These are phyloP conservation scores for Eubasilissa splendida DNA, from an alignment of 2,888 invertebrate genomes.

Conservation along the genomic window DNA sequence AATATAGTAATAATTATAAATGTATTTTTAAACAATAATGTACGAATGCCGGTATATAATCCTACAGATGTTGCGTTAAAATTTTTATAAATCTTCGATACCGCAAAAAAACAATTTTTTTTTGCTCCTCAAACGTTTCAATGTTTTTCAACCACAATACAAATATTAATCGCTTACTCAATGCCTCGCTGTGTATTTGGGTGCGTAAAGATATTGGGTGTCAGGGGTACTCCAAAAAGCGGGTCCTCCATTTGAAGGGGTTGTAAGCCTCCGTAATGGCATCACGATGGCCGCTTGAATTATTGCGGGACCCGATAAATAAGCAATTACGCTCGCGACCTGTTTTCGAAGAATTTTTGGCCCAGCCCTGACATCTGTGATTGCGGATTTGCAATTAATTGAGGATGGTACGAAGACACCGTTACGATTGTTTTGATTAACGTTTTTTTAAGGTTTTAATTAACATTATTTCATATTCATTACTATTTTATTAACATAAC, in stretches of 20 bases:
- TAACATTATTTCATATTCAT: too few relatives aligned
- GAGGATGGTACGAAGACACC: background rate
- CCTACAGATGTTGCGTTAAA: too few relatives aligned
- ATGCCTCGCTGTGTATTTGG: too few relatives aligned
- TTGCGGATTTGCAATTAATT: conserved; percentile 12
- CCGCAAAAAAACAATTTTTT: too few relatives aligned
- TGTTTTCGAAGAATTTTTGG: background rate
- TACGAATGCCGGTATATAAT: too few relatives aligned
- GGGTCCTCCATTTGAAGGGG: conserved; percentile 23
- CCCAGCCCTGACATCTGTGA: conserved; percentile 1
- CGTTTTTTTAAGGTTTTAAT: background rate
- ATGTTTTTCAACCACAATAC: too few relatives aligned
- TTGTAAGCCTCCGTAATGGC: conserved; percentile 46
- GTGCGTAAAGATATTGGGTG: background rate
- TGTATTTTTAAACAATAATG: too few relatives aligned
- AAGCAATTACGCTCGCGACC: conserved; percentile 38
- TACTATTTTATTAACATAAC: too few relatives aligned
- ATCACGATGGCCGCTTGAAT: conserved; percentile 40
- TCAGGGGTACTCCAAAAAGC: conserved; percentile 45
- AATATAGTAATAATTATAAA: too few relatives aligned
- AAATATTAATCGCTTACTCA: too few relatives aligned
- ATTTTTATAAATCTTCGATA: too few relatives aligned
- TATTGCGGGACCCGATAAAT: conserved; percentile 47
- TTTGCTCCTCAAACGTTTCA: too few relatives aligned
- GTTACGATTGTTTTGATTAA: conserved; percentile 4